Base-by-base conservation (phyloP, 2,888 invertebrate species). In the Acrobasis consociella region DNA sequence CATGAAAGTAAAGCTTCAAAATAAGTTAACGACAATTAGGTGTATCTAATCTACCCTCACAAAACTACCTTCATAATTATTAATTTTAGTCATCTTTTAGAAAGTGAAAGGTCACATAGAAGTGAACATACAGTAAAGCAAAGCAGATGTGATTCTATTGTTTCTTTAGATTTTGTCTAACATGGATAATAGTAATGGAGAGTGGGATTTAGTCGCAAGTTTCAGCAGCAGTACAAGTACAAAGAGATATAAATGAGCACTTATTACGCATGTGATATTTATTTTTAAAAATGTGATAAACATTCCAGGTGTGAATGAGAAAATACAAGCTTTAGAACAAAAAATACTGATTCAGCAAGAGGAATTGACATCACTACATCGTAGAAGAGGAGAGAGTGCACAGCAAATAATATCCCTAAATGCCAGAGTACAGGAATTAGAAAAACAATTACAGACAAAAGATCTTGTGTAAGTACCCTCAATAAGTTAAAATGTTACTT, bases 321-420 rank as follows among this genome's bases (percentile, higher is more conserved):
- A 90, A 68, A 94, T 96, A 70, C 95, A 96, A 68, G 94, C 94
- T 10, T 88, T 98, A 62, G 98, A 98, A 86, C 97, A 98, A 76
- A 97, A 97, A 86, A 91, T 98, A 58, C 91, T 97, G 67, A 93
- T 94, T 13, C 96, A 98, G 78, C 98, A 99, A 81, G 99, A 99
- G 87, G 99, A 99, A 83, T 89, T 99, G 46, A 98, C 98, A 0
- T 97, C 97, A 63, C 86, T 99, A 63, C 98, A 98, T 80, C 94
- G 97, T 73, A 94, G 97, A 63, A 95, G 97, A 84, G 97, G 98
- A 53, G 98, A 99, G 93, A 97, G 98, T 90, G 94, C 98, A 2
- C 98, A 99, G 83, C 96, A 97, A 91, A 97, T 99, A 69, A 97
- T 99, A 67, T 98, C 97, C 85, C 93, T 99, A 49, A 98, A 97